Conservation (phyloP, 2,113 vertebrate genomes). For the Echinops telfairi region DNA sequence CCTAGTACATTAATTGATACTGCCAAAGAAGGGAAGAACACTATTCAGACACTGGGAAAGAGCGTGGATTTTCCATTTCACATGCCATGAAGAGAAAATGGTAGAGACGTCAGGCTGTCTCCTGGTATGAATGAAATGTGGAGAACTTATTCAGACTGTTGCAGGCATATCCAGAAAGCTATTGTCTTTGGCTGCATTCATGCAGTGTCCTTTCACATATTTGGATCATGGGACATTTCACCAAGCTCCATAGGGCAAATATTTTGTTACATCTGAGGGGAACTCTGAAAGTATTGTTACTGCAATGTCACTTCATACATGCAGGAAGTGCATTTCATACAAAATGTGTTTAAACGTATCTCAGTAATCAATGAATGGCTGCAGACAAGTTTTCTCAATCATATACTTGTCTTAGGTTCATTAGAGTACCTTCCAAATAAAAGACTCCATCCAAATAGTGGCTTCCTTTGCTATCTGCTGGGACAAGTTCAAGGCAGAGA, state of each 20-base stretch:
- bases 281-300: too few relatives aligned
- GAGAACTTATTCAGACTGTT: slow-evolving; percentile 8
- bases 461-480: too few relatives aligned
- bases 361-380: too few relatives aligned
- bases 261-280: not conserved
- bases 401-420: too few relatives aligned
- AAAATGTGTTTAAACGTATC: too few relatives aligned
- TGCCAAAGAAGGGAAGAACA: not conserved
- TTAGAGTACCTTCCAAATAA: too few relatives aligned
- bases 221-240: not conserved
- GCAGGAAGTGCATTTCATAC: too few relatives aligned
- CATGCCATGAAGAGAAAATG: not conserved
- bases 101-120: not conserved
- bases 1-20: not conserved
- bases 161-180: not conserved
- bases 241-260: not conserved
- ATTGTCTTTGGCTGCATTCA: not conserved
- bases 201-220: not conserved
- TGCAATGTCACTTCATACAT: too few relatives aligned
- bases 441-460: too few relatives aligned
- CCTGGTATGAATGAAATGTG: not conserved
- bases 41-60: not conserved
- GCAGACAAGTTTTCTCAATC: too few relatives aligned
- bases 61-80: not conserved
- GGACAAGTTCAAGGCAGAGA: too few relatives aligned